A percentile compares a stretch with the other conserved stretches of the same genome.
Conservation (phyloP, 2,113 vertebrate species). For the Chamaea fasciata region DNA sequence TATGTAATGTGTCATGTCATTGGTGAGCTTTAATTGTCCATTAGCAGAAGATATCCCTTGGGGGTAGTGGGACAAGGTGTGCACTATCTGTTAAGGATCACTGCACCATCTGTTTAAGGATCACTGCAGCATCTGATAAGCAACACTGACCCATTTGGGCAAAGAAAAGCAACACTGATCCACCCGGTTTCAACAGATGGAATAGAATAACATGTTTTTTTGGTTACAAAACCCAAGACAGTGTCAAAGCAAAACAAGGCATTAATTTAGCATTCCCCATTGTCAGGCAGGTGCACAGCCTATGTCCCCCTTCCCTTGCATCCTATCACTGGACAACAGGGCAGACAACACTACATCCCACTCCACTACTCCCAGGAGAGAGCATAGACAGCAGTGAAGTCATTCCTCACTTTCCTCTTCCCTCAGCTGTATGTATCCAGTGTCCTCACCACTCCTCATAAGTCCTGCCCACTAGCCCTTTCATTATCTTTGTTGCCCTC, state of each 20-base stretch:
- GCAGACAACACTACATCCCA: not conserved
- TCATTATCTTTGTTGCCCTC: not conserved
- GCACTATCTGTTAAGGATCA: too few relatives aligned
- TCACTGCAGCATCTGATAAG: too few relatives aligned
- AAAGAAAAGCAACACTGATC: too few relatives aligned
- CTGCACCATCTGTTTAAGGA: too few relatives aligned
- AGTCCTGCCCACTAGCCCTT: not conserved
- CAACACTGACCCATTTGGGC: too few relatives aligned
- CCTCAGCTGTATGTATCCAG: not conserved
- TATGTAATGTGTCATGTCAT: too few relatives aligned
- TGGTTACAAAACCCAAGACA: too few relatives aligned
- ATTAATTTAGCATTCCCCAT: not conserved
- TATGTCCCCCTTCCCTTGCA: not conserved
- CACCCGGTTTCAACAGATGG: too few relatives aligned
- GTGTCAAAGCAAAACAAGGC: not conserved
- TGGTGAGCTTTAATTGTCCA: too few relatives aligned
- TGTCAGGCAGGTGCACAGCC: not conserved
- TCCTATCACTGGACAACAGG: not conserved
- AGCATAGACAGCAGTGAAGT: not conserved
- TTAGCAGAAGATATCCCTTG: too few relatives aligned
- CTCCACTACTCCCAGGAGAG: not conserved
- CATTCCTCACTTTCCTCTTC: not conserved
- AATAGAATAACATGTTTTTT: too few relatives aligned
- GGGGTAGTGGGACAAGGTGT: too few relatives aligned
- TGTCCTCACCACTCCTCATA: not conserved